A percentile compares a stretch with the other conserved stretches of the same genome.
phyloP scores from a whole-genome alignment of 1,140 invertebrate genomes.

The Ooceraea biroi region DNA sequence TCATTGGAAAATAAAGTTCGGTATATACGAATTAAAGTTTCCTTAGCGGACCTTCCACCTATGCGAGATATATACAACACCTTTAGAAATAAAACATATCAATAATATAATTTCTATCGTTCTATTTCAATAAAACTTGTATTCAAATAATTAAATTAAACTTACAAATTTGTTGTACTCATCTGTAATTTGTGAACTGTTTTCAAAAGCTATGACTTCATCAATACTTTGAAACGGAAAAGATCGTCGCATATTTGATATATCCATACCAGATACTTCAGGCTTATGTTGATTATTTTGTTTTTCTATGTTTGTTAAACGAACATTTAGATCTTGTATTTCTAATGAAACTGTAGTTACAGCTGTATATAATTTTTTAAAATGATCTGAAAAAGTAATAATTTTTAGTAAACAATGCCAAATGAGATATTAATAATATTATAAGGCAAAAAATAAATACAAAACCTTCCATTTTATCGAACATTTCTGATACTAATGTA shows the following conservation, averaged over 20 bases:
- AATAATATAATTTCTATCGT: slow-evolving; percentile 6
- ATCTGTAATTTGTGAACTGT: slow-evolving; percentile 1
- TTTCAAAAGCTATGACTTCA: slow-evolving; percentile 21
- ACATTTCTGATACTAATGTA: not conserved
- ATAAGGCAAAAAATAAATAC: slow-evolving; percentile 1
- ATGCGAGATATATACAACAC: slow-evolving; percentile 5
- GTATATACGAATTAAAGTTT: slow-evolving; percentile 35
- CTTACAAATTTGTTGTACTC: slow-evolving; percentile 25
- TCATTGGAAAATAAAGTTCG: slow-evolving; percentile 13
- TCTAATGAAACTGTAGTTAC: not conserved
- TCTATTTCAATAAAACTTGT: slow-evolving; percentile 7
- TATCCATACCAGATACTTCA: not conserved
- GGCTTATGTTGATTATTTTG: not conserved
- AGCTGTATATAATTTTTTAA: slow-evolving; percentile 3
- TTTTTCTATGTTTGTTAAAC: not conserved
- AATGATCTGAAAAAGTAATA: slow-evolving; percentile 14
- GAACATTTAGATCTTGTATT: not conserved
- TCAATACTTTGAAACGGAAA: slow-evolving; percentile 18
- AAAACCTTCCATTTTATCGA: slow-evolving; percentile 1
- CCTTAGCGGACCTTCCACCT: slow-evolving; percentile 25
- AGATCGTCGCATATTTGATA: slow-evolving; percentile 17
- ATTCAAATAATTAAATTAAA: slow-evolving; percentile 24
- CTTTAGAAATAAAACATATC: slow-evolving; percentile 2
- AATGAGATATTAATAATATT: slow-evolving; percentile 9
- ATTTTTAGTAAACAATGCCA: not conserved